Evolutionary conservation across 2,113 vertebrate species (phyloP).

Genomic region (Acrocephalus arundinaceus): DNA sequence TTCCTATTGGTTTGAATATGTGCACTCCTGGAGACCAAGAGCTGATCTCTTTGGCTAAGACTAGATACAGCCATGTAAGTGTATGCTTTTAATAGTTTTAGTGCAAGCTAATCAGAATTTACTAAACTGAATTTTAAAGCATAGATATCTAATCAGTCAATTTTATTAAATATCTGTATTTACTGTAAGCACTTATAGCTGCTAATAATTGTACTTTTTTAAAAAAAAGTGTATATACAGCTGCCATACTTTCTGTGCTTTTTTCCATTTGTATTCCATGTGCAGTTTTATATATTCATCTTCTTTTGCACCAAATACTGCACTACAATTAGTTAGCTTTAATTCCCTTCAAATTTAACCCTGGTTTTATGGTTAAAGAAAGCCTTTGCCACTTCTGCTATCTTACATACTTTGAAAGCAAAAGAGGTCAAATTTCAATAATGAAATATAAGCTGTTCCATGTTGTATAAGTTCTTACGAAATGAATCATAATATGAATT

Average conservation of each 20-base stretch:
- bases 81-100: background rate
- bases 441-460: background rate
- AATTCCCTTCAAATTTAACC: background rate
- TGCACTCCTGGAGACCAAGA: conserved; percentile 98
- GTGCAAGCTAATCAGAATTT: background rate
- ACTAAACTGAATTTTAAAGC: background rate
- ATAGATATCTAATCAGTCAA: background rate
- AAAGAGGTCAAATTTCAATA: background rate
- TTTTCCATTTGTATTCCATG: background rate
- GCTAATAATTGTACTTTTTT: background rate
- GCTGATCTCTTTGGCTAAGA: conserved; percentile 93
- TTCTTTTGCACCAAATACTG: background rate
- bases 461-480: background rate
- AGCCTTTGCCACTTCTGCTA: background rate
- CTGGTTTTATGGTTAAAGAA: background rate
- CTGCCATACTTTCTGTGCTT: background rate
- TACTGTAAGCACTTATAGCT: background rate
- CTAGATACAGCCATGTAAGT: conserved; percentile 88
- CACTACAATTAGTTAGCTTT: background rate
- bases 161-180: background rate
- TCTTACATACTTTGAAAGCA: background rate
- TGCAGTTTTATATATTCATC: background rate
- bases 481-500: background rate
- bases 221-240: background rate
- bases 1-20: conserved; percentile 98